phyloP scores from a whole-genome alignment of 2,888 invertebrate species.

The Hyposoter dolosus region DNA sequence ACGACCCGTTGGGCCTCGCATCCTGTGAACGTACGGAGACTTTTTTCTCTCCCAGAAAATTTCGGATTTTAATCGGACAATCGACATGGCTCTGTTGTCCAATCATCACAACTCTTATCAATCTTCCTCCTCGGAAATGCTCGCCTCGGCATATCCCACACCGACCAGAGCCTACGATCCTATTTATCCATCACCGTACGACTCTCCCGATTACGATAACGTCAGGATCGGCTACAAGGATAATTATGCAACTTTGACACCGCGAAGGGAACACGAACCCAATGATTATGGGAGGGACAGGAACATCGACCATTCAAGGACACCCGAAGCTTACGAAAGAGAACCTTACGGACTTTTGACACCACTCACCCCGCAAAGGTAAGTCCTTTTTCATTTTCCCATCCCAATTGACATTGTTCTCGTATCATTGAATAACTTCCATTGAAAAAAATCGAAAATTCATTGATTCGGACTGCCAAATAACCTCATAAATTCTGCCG shows the following conservation, averaged over 20 bases:
- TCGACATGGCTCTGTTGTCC: conserved; percentile 80
- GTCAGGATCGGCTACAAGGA: conserved; percentile 74
- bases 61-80: background rate
- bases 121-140: conserved; percentile 75
- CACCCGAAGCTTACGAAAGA: conserved; percentile 79
- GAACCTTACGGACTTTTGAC: conserved; percentile 78
- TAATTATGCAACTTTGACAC: conserved; percentile 74
- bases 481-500: background rate
- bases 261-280: conserved; percentile 73
- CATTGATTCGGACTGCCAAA: background rate
- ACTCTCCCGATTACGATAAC: conserved; percentile 79
- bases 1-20: background rate
- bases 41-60: background rate
- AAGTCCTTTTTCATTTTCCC: conserved; percentile 39
- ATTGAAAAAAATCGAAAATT: background rate
- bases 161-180: conserved; percentile 74
- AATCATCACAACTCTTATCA: conserved; percentile 79
- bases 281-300: conserved; percentile 70
- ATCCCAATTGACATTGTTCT: background rate
- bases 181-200: conserved; percentile 79
- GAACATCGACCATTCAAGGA: conserved; percentile 75
- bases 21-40: background rate
- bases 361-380: conserved; percentile 81
- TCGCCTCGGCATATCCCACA: conserved; percentile 75
- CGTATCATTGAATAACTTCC: background rate